Base-by-base conservation (phyloP, 2,888 invertebrate species). In the Salpingus planirostris region DNA sequence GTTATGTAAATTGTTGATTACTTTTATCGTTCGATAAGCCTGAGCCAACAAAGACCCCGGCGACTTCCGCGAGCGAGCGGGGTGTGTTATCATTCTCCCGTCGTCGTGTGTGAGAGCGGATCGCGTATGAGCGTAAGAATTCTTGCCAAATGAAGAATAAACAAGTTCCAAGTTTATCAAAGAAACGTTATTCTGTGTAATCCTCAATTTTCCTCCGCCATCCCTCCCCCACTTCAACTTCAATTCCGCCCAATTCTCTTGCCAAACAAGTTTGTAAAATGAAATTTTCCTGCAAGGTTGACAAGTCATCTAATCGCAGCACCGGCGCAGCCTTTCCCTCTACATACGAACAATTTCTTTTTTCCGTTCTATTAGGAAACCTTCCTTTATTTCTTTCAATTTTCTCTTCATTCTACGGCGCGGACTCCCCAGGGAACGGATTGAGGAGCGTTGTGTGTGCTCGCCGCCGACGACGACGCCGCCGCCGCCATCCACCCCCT, bases 201-300 rank as follows among this genome's bases (percentile, higher is more conserved):
- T 52, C 52, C 52, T 43, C 48, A 48, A 52, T 54, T 53, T 50
- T 52, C 47, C 47, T 52, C 49, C n/a, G n/a, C n/a, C n/a, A n/a
- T n/a, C n/a, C 48, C 43, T 45, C 52, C 54, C 54, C 51, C 47
- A 51, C 57, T 59, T 60, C 60, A 57, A 63, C 61, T 62, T 60
- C 68, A 68, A 68, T 68, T 69, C 64, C 59, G 61, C 64, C 66
- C 69, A 68, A 70, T 70, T 69, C 68, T 66, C 66, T 60, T 65
- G 61, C 65, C 66, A 68, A 70, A 69, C 68, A 68, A 70, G 68
- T 70, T 70, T 67, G 66, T 65, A 67, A 69, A 69, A 70, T 69
- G 67, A 69, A 69, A 70, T 70, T 70, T 69, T 66, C 66, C 59
- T 62, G 62, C 63, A 66, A 58, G 67, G 66, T 68, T 69, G 69